Conservation (phyloP, 2,797 vertebrate species). For the Stomatorhinus walkeri region DNA sequence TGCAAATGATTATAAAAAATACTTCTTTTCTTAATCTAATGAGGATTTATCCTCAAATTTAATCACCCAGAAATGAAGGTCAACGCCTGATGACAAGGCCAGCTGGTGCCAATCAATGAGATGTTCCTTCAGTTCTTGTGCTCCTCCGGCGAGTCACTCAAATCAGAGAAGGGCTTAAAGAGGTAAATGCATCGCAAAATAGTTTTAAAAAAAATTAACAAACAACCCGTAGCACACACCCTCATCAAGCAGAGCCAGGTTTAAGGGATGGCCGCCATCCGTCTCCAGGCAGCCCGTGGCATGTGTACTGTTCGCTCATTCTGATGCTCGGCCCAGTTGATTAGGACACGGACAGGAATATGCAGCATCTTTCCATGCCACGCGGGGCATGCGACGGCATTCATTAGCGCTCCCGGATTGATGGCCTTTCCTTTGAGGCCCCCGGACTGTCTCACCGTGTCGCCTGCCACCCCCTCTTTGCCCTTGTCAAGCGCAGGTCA, state of each 20-base stretch:
- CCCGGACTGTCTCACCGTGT: conserved; percentile 33
- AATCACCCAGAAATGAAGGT: neutral
- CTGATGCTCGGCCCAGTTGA: neutral
- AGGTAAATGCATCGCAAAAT: conserved; percentile 45
- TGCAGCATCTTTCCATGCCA: conserved; percentile 36
- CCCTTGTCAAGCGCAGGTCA: conserved; percentile 44
- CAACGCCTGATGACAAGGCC: neutral
- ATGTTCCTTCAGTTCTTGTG: neutral
- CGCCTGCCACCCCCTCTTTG: conserved; percentile 29
- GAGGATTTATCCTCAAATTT: neutral
- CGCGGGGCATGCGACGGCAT: conserved; percentile 32
- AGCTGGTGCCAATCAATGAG: neutral
- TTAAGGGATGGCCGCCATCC: conserved; percentile 55
- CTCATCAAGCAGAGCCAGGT: conserved; percentile 53
- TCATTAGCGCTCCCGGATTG: conserved; percentile 47
- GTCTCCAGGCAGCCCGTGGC: conserved; percentile 38
- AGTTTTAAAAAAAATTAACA: conserved; percentile 49
- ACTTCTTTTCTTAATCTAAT: neutral
- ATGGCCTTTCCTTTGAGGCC: conserved; percentile 44
- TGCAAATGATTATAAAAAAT: neutral
- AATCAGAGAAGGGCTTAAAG: conserved; percentile 26
- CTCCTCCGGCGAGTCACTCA: conserved; percentile 46
- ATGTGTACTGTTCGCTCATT: conserved; percentile 26
- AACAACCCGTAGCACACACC: conserved; percentile 48
- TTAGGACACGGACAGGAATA: conserved; percentile 41